Conservation (phyloP, 2,797 vertebrate species). For the Acanthornis magna region DNA sequence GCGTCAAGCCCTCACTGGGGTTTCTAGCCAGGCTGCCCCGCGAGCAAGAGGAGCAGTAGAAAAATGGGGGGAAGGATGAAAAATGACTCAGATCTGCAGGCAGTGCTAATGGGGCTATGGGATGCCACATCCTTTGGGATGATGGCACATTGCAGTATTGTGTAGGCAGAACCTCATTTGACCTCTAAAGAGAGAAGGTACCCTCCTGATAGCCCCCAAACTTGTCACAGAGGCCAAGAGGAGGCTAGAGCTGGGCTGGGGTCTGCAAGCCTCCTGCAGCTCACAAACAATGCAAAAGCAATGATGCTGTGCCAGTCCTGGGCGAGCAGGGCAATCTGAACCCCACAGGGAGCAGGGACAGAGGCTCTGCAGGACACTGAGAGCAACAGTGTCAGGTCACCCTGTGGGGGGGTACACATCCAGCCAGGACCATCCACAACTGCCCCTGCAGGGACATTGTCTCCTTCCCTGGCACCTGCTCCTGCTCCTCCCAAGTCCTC, state of each 20-base stretch:
- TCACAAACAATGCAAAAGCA: fast-evolving
- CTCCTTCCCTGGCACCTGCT: neutral
- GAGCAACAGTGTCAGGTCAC: fast-evolving
- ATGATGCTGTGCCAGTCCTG: fast-evolving
- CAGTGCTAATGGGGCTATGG: neutral
- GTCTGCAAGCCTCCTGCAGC: neutral
- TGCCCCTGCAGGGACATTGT: neutral
- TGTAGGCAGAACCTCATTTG: neutral
- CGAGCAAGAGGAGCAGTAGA: neutral
- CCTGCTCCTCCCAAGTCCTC: neutral
- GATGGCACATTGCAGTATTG: fast-evolving
- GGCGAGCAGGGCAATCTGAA: neutral
- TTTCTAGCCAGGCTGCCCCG: neutral
- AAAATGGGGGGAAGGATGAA: neutral
- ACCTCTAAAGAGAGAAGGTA: neutral
- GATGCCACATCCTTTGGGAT: neutral
- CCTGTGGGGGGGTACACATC: neutral
- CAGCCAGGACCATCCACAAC: neutral
- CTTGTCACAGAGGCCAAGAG: neutral
- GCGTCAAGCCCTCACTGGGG: neutral
- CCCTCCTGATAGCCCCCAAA: neutral
- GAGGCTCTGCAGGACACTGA: neutral
- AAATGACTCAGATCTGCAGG: neutral
- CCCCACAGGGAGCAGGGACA: fast-evolving
- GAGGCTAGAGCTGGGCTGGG: neutral